A percentile compares a stretch with the other conserved stretches of the same genome.
phyloP scores from a whole-genome alignment of 1,140 invertebrate genomes.

The Stratiolaelaps scimitus region DNA sequence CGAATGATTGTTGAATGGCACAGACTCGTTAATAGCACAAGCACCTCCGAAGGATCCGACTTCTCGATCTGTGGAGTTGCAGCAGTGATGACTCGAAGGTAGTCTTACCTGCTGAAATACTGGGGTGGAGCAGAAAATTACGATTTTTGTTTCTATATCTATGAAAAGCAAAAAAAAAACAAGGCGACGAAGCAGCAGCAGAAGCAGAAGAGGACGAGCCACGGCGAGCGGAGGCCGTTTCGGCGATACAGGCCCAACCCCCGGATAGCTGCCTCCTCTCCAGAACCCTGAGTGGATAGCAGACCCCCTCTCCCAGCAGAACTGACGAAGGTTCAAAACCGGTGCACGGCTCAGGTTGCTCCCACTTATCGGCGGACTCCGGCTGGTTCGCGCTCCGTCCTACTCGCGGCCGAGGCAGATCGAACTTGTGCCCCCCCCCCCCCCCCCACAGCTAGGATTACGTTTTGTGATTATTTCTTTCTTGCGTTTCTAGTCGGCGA shows the following conservation, averaged over 20 bases:
- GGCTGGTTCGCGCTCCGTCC: background rate
- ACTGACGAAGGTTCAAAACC: conserved; percentile 20
- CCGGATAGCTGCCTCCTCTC: conserved; percentile 3
- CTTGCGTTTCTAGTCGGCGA: background rate
- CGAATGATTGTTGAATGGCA: too few relatives aligned
- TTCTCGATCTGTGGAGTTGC: too few relatives aligned
- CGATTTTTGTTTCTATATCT: too few relatives aligned
- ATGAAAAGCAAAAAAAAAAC: too few relatives aligned
- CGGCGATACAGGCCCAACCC: background rate
- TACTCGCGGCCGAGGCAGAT: background rate
- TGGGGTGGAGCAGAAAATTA: too few relatives aligned
- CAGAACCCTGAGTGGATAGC: conserved; percentile 1
- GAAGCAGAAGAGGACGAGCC: background rate
- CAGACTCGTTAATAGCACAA: too few relatives aligned
- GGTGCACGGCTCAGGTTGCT: background rate
- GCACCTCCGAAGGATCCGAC: too few relatives aligned
- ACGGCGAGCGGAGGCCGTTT: conserved; percentile 5
- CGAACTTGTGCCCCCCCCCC: too few relatives aligned
- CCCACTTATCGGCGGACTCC: background rate
- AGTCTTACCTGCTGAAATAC: too few relatives aligned
- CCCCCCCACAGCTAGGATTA: too few relatives aligned
- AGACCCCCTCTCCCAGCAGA: background rate
- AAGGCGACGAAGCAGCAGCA: background rate
- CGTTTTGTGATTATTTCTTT: background rate
- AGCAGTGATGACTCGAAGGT: too few relatives aligned